Base-by-base conservation (phyloP, 1,140 invertebrate species). In the Bombus turneri region DNA sequence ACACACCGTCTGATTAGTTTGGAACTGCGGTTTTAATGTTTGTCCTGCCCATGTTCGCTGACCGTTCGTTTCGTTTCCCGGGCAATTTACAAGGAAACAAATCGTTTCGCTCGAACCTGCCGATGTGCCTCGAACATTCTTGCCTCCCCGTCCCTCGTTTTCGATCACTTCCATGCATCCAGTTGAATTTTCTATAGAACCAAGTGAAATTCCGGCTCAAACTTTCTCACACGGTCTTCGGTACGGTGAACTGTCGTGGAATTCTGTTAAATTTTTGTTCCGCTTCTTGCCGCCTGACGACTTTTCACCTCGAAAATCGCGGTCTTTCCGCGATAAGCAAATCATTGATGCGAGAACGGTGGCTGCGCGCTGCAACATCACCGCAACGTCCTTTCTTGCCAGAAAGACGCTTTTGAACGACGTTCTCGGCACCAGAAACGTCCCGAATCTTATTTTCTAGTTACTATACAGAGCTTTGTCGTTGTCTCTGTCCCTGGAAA, bases 11-110 rank as follows among this genome's bases (percentile, higher is more conserved):
- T 79, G 82, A 84, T 84, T 84, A 84, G 75, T 84, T 84, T 37
- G 22, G 25, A 84, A 84, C 47, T 79, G 82, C 66, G 76, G 82
- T 79, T 84, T 71, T 71, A 79, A 84, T 84, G 82, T 84, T 84
- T 84, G 76, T 79, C 66, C 75, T 57, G 66, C 25, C 59, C 25
- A 43, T 39, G 62, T 15, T 37, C 75, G 9, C n/a, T 4, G 37
- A 62, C 37, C 69, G 18, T 15, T 47, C 71, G n/a, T 9, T 28
- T 43, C 41, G 25, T 34, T 43, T 22, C 71, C 31, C 41, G 28
- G 15, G 28, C 64, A 79, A 79, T 84, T 84, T 71, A 18, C 82
- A 59, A 28, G 57, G 71, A 31, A 68, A 82, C 71, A 41, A 84
- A 84, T 71, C 31, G 37, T 71, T 39, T 72, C 39, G 13, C 5